These are phyloP conservation scores for Rattus rattus DNA, from an alignment of 2,113 vertebrate genomes.

Conservation along the genomic window DNA sequence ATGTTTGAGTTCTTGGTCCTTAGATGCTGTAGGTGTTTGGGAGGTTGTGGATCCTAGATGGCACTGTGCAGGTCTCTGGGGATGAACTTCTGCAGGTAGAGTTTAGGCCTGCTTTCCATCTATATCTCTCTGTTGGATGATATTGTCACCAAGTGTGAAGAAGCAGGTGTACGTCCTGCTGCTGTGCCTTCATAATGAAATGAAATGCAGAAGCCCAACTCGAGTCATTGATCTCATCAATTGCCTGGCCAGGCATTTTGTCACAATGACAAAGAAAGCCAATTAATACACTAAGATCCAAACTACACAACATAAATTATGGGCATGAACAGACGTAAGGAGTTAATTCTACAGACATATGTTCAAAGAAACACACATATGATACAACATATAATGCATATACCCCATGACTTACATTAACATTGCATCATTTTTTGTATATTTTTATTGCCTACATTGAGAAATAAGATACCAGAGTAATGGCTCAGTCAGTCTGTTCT, in stretches of 20 bases:
- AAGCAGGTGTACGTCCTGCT: neutral
- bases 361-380: neutral
- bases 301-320: neutral
- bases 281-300: neutral
- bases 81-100: neutral
- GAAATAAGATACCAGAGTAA: neutral
- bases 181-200: neutral
- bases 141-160: neutral
- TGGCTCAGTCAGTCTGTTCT: neutral
- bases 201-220: neutral
- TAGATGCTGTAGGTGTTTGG: neutral
- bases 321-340: neutral
- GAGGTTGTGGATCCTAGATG: neutral
- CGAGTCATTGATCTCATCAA: neutral
- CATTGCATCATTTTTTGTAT: neutral
- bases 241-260: neutral
- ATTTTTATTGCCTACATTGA: constrained; percentile 17
- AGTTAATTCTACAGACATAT: neutral
- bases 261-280: neutral
- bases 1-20: neutral
- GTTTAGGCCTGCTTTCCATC: neutral
- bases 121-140: neutral
- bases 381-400: neutral
- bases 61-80: neutral
- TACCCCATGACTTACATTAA: neutral